Evolutionary conservation across 2,888 invertebrate genomes (phyloP), one percentile per base, ranked within the genome.

Genomic region (Cyaniris semiargus): DNA sequence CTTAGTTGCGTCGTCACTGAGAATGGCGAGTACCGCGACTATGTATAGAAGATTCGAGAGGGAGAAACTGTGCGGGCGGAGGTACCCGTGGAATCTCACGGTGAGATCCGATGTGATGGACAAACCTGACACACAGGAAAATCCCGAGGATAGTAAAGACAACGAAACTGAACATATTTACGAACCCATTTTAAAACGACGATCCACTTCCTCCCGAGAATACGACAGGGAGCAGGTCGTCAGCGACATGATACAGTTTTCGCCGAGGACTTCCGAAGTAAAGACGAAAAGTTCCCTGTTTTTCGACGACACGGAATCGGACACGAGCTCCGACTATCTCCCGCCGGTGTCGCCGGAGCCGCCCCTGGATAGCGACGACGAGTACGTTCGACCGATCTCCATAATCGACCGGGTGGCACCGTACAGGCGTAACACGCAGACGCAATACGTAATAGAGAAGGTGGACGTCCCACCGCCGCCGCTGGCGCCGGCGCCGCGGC

Each of bases 1-100:
- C 83, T 94, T 97, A 78, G 84, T 96, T 1, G 95, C 96, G 80
- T 96, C 97, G 2, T 91, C 96, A 56, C 91, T 96, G 38, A 95
- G 96, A 84, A 93, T 97, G 91, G 95, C 97, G 0, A 95, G 95
- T 77, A 96, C 96, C 60, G 96, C 96, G 21, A 95, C 96, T 38
- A 91, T 95, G 34, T 97, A 96, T 84, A 96, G 97, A 88, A 95
- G 97, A 84, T 97, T 97, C 85, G 97, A 97, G 89, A 95, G 97
- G 81, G 97, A 97, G 89, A 96, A 96, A 83, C 85, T 96, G 53
- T 95, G 95, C 76, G 97, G 97, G 0, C 95, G 95, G 74, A 95
- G 94, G 84, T 96, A 97, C 87, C 97, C 97, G 1, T 97, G 97
- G 97, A 95, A 95, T 31, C 83, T 83, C 58, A 82, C 82, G 48